Evolutionary conservation across 2,113 vertebrate species (phyloP).

Genomic region (Lichenostomus cassidix): DNA sequence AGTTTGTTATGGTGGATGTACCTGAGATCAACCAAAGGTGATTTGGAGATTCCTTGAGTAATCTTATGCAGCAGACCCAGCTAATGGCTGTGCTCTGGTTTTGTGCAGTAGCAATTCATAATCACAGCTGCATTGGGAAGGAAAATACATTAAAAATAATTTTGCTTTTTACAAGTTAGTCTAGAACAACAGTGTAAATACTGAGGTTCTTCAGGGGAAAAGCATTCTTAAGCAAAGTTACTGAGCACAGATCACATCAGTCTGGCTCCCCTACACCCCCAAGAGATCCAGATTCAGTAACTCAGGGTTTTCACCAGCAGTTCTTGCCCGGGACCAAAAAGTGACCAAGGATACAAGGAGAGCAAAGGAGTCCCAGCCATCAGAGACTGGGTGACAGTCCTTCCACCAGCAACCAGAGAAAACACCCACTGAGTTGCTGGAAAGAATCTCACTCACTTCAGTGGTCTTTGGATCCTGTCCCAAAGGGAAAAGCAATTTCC

Average conservation of each 20-base stretch:
- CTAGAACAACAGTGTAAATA: background rate
- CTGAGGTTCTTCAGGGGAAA: background rate
- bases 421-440: background rate
- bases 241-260: background rate
- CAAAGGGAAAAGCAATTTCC: slow-evolving; percentile 10
- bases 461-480: slow-evolving; percentile 14
- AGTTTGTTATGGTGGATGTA: background rate
- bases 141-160: background rate
- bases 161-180: background rate
- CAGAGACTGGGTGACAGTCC: background rate
- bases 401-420: background rate
- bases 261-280: background rate
- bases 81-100: background rate
- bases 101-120: background rate
- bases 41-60: background rate
- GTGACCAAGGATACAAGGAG: background rate
- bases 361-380: background rate
- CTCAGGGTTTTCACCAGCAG: background rate
- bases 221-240: background rate
- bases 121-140: rapidly evolving
- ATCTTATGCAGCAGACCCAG: background rate
- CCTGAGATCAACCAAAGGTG: background rate
- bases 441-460: background rate
- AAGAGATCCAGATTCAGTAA: background rate
- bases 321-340: background rate